Base-by-base conservation (phyloP, 1,140 invertebrate genomes). In the Doryteuthis pealeii region DNA sequence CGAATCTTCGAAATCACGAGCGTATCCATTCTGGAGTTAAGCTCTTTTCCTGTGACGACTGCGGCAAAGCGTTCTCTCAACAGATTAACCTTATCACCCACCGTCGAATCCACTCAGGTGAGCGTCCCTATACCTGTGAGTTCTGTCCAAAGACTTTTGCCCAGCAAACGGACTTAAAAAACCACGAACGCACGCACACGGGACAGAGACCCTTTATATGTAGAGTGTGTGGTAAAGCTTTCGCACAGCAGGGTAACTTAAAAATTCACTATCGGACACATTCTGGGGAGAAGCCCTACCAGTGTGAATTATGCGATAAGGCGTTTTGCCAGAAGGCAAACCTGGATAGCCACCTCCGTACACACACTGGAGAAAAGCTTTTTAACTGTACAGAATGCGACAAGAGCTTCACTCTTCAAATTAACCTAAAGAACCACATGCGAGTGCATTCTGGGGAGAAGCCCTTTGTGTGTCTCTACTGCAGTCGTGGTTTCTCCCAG, bases 1-100 rank as follows among this genome's bases (percentile, higher is more conserved):
- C 31, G 8, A 69, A 93, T 83, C 87, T 88, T 14, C 86, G 87
- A 75, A 82, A 81, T 66, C 87, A 88, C 76, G 71, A 77, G 62
- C 71, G 86, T 49, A 87, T 96, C 79, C 94, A 92, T 82, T 95
- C 94, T 10, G 95, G 95, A 1, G 94, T 96, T 85, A 95, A 95
- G 86, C 95, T 95, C 14, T 97, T 95, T 83, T 91, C 92, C 30
- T 97, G 95, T 87, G 94, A 96, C 89, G 93, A 92, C 43, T 97
- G 95, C 87, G 93, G 92, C 91, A 92, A 90, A 6, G 86, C 89
- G 70, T 93, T 93, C 81, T 92, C 92, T 79, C 89, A 92, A 43
- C 90, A 91, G 87, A 92, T 93, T 83, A 91, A 92, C 62, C 86
- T 94, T 0, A 91, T 87, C 74, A 83, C 81, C 49, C 84, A 83